These are phyloP conservation scores for Drosophila trapezifrons DNA, from an alignment of 1,140 invertebrate genomes.

Conservation along the genomic window DNA sequence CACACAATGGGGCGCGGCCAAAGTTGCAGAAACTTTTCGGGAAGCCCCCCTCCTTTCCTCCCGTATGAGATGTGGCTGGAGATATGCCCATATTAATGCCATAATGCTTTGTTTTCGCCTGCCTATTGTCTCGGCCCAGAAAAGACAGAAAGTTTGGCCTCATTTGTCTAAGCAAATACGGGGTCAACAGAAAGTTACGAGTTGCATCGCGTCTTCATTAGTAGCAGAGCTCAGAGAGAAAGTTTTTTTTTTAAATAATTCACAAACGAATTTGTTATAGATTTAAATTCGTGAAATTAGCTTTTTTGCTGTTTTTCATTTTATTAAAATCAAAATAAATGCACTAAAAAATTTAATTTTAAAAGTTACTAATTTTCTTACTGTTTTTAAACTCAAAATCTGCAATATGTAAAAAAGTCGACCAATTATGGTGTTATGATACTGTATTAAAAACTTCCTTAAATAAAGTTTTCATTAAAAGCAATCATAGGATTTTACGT, in stretches of 20 bases:
- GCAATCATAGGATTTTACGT: no score
- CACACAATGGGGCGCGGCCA: conserved; percentile 22
- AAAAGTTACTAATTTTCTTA: not conserved
- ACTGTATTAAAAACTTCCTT: no score
- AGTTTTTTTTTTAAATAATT: not conserved
- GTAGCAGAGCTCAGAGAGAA: not conserved
- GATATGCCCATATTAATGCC: conserved; percentile 35
- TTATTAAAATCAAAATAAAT: no score
- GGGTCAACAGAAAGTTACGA: conserved; percentile 8
- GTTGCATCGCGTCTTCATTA: conserved; percentile 20
- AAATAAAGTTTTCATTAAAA: no score
- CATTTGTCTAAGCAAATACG: conserved; percentile 39
- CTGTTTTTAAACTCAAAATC: not conserved
- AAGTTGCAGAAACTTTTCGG: conserved; percentile 30
- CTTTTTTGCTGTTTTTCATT: not conserved
- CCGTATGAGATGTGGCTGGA: conserved; percentile 8
- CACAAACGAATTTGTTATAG: not conserved
- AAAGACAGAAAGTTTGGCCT: conserved; percentile 24
- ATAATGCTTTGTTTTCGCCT: conserved; percentile 36
- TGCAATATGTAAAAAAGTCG: no score
- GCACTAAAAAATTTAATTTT: no score
- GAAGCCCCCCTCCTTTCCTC: not conserved
- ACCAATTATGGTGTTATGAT: no score
- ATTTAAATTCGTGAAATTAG: not conserved
- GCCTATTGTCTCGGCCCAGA: conserved; percentile 18